Evolutionary conservation across 2,797 vertebrate species (phyloP).

Genomic region (Propithecus deckenii): DNA sequence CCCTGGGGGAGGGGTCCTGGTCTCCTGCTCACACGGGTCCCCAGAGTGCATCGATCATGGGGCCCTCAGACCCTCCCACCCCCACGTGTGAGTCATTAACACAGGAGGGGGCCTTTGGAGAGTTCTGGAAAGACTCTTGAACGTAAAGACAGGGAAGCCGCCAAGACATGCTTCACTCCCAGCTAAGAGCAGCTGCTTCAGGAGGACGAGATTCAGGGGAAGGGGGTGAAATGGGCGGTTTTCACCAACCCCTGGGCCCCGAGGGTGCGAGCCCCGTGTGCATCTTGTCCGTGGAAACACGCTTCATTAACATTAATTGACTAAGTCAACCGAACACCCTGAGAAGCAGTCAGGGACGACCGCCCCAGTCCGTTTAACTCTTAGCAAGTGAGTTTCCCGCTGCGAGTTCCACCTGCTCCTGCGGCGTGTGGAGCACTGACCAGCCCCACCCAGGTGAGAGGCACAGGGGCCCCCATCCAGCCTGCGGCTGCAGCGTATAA

Average conservation of each 20-base stretch:
- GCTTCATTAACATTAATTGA: no score
- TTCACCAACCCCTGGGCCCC: neutral
- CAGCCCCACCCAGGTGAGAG: neutral
- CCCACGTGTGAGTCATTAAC: neutral
- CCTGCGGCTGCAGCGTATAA: no score
- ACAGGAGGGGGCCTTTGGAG: neutral
- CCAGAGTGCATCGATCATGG: neutral
- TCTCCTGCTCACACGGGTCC: neutral
- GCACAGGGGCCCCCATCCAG: neutral
- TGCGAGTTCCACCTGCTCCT: neutral
- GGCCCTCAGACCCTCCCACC: neutral
- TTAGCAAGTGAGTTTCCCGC: no score
- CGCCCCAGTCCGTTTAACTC: neutral
- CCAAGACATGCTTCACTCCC: no score
- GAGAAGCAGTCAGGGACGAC: neutral
- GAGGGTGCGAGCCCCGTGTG: neutral
- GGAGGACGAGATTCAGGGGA: neutral
- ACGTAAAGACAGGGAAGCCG: neutral
- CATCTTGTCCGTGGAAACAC: neutral
- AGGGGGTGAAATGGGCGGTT: fast-evolving
- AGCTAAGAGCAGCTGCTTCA: neutral
- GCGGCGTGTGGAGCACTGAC: no score
- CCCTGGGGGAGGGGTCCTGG: neutral
- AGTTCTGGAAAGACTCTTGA: neutral
- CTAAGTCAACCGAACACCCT: neutral